Evolutionary conservation across 2,888 invertebrate species (phyloP), one percentile per base, ranked within the genome.

Genomic region (Eulithis prunata): DNA sequence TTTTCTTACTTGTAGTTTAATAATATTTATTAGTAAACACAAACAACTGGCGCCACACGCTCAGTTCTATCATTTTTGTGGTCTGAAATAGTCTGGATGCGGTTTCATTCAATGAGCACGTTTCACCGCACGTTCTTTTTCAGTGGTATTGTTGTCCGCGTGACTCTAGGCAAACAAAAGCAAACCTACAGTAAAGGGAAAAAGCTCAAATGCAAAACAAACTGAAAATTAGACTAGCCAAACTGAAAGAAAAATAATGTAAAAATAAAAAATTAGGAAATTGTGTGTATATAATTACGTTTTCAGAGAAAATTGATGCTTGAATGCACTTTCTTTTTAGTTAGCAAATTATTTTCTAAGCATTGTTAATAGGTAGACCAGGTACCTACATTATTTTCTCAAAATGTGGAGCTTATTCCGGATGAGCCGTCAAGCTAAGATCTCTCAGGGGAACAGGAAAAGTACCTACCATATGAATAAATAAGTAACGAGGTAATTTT

Each of bases 61-160:
- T 10, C 57, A 53, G 59, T 56, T 62, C 36, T 32, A 63, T 64
- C 51, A 52, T 61, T 38, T 61, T 58, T 68, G 68, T 41, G 68
- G 68, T 64, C 54, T 68, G 13, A 52, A 49, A 28, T 13, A 49
- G 54, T 63, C 52, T 63, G 62, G 6, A 49, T 49, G 67, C 36
- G 64, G 61, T 68, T 64, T 61, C 28, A 55, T 64, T 61, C 28
- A 55, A 51, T 5, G 32, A 36, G 13, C 41, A 41, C 41, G 41
- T 36, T 38, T 11, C 12, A 46, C 4, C 38, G 46, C 52, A 57
- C 41, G 53, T 53, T 54, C n/a, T 12, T 36, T 47, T 62, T 53
- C 47, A 57, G 53, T 62, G 41, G 14, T 28, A 54, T 4, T 59
- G 21, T 13, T 51, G 32, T 46, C 46, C 10, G 21, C 21, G 13